Base-by-base conservation (phyloP, 2,888 invertebrate species). In the Neuroscelio doddi region DNA sequence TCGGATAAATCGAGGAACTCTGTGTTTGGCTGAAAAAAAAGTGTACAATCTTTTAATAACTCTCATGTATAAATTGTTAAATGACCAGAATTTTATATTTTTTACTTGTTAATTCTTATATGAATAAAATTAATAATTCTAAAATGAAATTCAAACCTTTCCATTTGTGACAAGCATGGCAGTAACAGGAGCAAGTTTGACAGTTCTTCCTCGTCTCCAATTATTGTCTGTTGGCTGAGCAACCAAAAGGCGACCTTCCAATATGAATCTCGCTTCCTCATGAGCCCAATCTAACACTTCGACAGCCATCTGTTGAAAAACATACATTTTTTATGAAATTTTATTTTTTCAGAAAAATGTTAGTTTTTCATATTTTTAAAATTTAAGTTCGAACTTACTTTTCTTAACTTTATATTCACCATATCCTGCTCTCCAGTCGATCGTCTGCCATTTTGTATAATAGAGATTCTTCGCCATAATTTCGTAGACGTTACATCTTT, bases 241-340 rank as follows among this genome's bases (percentile, higher is more conserved):
- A 83, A 93, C 94, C 74, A 94, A 87, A 76, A 97, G 87, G 83
- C 93, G 92, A 59, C 96, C 96, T 85, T 96, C 96, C 86, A 96
- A 89, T 69, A 94, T 92, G 83, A 97, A 96, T 82, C 93, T 91
- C 41, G 94, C 93, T 84, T 96, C 96, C 76, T 95, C 95, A 80
- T 95, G 94, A 85, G 93, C 93, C 97, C 97, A 97, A 78, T 96
- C 96, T 70, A 97, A 86, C 3, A 95, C 91, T 82, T 97, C 96
- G 67, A 97, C 92, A 50, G 96, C 96, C 89, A 96, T 93, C 90
- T 90, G 73, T 21, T 34, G 10, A 39, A 50, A 7, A 2, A 21
- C 2, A 5, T 5, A 21, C 21, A 21, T 21, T 17, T 36, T 39
- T 12, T 12, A 5, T 29, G 5, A 16, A 27, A 49, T 21, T 17